phyloP scores from a whole-genome alignment of 2,888 invertebrate species.

The Crossocerus cetratus region DNA sequence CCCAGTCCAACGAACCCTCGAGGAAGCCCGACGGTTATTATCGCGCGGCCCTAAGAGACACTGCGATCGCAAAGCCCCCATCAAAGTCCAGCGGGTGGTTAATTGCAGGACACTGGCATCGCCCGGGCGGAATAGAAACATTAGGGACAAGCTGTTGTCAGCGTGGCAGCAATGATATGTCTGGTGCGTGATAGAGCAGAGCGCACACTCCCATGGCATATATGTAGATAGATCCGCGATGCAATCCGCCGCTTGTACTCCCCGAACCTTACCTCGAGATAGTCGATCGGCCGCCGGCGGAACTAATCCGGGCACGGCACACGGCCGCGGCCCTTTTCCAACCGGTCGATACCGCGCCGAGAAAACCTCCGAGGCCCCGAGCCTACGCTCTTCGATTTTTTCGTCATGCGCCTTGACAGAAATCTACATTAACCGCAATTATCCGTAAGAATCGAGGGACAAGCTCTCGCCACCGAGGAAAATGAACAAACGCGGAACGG shows the following conservation, averaged over 20 bases:
- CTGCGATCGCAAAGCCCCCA: not conserved
- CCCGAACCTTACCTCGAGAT: conserved; percentile 17
- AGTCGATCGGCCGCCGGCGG: conserved; percentile 13
- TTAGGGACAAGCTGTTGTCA: conserved; percentile 26
- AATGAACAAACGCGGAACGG: no score
- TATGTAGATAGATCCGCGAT: not conserved
- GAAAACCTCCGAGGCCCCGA: no score
- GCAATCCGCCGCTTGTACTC: not conserved
- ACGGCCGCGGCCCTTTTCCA: not conserved
- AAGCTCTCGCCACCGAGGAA: no score
- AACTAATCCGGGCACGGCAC: conserved; percentile 7
- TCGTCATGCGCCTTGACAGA: no score
- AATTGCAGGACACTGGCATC: conserved; percentile 17
- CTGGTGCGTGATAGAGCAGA: conserved; percentile 30
- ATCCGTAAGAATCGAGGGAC: no score
- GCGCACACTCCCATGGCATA: conserved; percentile 18
- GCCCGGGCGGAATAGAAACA: conserved; percentile 14
- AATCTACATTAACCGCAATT: no score
- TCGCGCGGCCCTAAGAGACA: not conserved
- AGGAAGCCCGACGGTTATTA: no score
- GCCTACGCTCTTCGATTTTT: no score
- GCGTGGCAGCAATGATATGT: conserved; percentile 28
- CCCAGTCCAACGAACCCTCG: no score
- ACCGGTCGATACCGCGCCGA: not conserved
- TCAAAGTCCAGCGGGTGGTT: not conserved